Conservation (phyloP, 2,888 invertebrate genomes). For the Perdita meconis region DNA sequence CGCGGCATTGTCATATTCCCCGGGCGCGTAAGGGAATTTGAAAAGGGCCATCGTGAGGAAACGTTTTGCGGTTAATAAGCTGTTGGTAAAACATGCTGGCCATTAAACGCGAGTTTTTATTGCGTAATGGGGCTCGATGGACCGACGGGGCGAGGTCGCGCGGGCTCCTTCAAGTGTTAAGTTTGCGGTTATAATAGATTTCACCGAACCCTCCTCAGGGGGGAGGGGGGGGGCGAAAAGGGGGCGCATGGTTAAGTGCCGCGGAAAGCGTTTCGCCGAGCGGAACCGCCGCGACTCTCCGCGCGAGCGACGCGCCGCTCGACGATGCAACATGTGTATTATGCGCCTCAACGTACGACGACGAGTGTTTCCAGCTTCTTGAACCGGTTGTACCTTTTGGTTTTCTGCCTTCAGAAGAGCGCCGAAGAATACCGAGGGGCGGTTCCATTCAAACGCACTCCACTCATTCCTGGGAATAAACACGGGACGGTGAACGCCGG, state of each 20-base stretch:
- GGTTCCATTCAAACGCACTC: conserved; percentile 22
- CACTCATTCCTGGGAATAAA: conserved; percentile 40
- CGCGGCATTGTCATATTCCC: conserved; percentile 60
- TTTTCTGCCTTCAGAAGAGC: conserved; percentile 22
- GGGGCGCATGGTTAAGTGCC: conserved; percentile 37
- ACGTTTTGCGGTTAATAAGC: conserved; percentile 73
- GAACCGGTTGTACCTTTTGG: conserved; percentile 38
- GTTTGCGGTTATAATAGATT: conserved; percentile 67
- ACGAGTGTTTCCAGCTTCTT: conserved; percentile 25
- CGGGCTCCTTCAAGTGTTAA: conserved; percentile 59
- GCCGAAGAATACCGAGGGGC: conserved; percentile 30
- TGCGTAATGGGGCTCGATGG: conserved; percentile 52
- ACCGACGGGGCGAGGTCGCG: conserved; percentile 44
- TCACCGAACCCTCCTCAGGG: conserved; percentile 24
- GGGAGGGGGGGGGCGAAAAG: too few relatives aligned
- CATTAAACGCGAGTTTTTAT: conserved; percentile 76
- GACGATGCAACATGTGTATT: not conserved
- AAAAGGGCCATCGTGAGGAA: conserved; percentile 65
- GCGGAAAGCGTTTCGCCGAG: conserved; percentile 20
- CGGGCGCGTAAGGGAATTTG: conserved; percentile 61
- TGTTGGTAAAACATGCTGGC: conserved; percentile 81
- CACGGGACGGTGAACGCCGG: conserved; percentile 1
- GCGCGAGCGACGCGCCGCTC: conserved; percentile 13
- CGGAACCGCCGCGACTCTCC: not conserved
- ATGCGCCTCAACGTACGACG: conserved; percentile 2